A percentile compares a stretch with the other conserved stretches of the same genome.
Conservation (phyloP, 2,797 vertebrate genomes). For the Falco novaeseelandiae region DNA sequence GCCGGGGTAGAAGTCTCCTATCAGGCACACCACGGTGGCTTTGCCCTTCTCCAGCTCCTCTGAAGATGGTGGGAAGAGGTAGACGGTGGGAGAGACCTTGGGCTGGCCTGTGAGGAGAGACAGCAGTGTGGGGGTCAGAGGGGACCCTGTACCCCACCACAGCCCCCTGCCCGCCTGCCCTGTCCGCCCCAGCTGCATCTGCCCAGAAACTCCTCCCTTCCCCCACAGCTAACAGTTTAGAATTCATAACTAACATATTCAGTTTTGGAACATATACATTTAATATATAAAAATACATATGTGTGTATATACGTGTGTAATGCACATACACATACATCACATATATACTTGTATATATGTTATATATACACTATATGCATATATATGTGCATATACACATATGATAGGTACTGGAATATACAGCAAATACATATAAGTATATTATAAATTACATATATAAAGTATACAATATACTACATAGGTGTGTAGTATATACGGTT, state of each 20-base stretch:
- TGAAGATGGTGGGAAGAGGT: background rate
- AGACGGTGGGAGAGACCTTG: accelerated
- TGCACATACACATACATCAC: background rate
- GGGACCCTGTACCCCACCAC: background rate
- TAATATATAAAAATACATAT: too few species aligned
- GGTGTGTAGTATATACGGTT: background rate
- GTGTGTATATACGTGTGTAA: background rate
- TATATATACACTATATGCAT: background rate
- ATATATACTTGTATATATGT: background rate
- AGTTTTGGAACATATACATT: background rate
- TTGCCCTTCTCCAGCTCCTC: background rate
- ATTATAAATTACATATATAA: too few species aligned
- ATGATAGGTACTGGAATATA: too few species aligned
- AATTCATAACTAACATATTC: background rate
- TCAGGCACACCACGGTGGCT: slow-evolving; percentile 44
- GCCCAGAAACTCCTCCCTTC: background rate
- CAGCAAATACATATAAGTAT: too few species aligned
- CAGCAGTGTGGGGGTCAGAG: accelerated
- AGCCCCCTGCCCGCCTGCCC: background rate
- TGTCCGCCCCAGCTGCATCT: background rate
- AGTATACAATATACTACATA: background rate
- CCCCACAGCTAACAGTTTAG: background rate
- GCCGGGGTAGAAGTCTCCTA: slow-evolving; percentile 11
- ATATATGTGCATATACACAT: background rate
- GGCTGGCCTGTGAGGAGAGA: background rate